Evolutionary conservation across 2,113 vertebrate species (phyloP), one percentile per base, ranked within the genome.

Genomic region (Phalacrocorax carbo): DNA sequence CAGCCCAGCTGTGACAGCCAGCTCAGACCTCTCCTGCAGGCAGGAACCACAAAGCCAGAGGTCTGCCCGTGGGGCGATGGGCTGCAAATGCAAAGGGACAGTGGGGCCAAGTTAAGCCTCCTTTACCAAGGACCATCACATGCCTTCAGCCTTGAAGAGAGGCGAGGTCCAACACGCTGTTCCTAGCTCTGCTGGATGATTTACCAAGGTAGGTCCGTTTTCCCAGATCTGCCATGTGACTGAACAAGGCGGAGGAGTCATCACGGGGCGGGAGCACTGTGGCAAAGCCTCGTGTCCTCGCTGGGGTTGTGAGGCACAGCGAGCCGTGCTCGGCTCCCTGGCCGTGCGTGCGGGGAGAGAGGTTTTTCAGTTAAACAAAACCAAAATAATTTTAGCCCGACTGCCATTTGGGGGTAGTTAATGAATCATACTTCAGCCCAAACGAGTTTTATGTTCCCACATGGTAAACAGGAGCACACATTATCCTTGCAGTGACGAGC

Each of bases 391-490:
- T 78, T 66, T 51, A 72, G 13, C 57, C 62, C 71, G 34, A 11
- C 32, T 82, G 34, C 51, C 32, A 25, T 79, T 36, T 83, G 55
- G 75, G 65, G 78, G 42, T 38, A 90, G 76, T 92, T 82, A 95
- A 90, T 76, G 82, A 94, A 69, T 90, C 65, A 34, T 54, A n/a
- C 70, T 66, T 78, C 61, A 90, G 40, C 54, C 48, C 61, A 71
- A 79, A 79, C 18, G 22, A 68, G 68, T 90, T 82, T 85, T 88
- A 52, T 72, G 29, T 62, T 73, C 61, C 82, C 97, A 95, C 91
- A 97, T 96, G 97, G 97, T 95, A 97, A 98, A 98, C 93, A 90
- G 85, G 80, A 96, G 71, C 90, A 96, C 62, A 93, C 90, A 94
- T 97, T 97, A 97, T 96, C 93, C 91, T 95, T 80, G 51, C 52